Conservation (phyloP, 2,113 vertebrate genomes). For the Prietella phreatophila region DNA sequence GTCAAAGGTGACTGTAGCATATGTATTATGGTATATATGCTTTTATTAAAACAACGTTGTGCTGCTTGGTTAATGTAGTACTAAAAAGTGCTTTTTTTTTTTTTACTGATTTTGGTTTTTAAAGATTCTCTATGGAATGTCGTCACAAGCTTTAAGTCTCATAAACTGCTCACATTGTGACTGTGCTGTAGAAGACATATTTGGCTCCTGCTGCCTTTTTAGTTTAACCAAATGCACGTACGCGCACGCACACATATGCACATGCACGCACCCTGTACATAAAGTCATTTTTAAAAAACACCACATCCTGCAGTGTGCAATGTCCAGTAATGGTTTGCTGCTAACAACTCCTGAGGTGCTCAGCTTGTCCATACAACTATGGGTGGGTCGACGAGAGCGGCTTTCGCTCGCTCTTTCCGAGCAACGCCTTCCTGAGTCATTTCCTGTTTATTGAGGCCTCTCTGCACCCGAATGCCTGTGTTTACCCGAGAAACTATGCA, state of each 20-base stretch:
- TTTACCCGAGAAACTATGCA: conserved; percentile 68
- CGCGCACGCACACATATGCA: not conserved
- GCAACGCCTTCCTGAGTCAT: conserved; percentile 71
- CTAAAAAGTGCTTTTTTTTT: not conserved
- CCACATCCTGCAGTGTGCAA: conserved; percentile 8
- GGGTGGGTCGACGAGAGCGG: conserved; percentile 63
- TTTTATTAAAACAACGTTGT: not conserved
- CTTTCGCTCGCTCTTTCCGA: conserved; percentile 68
- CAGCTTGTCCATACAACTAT: conserved; percentile 44
- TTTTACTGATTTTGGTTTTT: no score
- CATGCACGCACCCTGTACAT: not conserved
- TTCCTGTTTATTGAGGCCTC: conserved; percentile 78
- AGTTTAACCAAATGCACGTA: not conserved
- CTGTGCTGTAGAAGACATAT: not conserved
- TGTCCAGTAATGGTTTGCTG: conserved; percentile 5
- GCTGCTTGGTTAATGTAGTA: not conserved
- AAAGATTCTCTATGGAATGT: no score
- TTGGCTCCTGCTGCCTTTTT: not conserved
- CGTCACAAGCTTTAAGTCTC: not conserved
- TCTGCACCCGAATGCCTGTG: conserved; percentile 62
- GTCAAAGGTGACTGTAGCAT: no score
- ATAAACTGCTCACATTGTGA: not conserved
- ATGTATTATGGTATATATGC: not conserved
- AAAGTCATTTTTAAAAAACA: not conserved
- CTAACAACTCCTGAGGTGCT: conserved; percentile 23